Conservation (phyloP, 2,113 vertebrate genomes). For the Poeciliopsis prolifica region DNA sequence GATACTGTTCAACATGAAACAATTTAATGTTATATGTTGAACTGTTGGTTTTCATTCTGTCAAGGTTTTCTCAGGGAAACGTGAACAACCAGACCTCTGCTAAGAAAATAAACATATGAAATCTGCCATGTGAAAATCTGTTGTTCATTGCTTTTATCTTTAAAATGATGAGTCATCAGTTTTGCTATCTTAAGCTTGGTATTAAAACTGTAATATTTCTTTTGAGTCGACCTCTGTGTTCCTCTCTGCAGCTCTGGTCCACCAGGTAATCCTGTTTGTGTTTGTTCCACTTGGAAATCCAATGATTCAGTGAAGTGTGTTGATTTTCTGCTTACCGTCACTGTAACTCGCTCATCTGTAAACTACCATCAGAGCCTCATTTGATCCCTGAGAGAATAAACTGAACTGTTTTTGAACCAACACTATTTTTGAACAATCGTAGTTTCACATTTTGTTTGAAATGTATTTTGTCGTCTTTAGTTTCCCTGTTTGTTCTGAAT, state of each 20-base stretch:
- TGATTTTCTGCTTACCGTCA: constrained; percentile 53
- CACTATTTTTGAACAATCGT: not conserved
- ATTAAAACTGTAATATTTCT: not conserved
- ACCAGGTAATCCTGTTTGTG: constrained; percentile 56
- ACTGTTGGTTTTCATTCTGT: too few relatives aligned
- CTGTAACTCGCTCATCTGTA: constrained; percentile 49
- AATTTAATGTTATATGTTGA: not conserved
- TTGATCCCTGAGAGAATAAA: not conserved
- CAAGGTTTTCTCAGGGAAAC: not conserved
- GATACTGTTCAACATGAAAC: too few relatives aligned
- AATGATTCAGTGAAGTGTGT: constrained; percentile 30
- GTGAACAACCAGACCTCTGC: too few relatives aligned
- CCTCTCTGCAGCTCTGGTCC: constrained; percentile 41
- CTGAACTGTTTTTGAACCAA: not conserved
- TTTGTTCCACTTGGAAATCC: constrained; percentile 55
- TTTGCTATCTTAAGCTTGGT: not conserved
- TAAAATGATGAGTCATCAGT: not conserved
- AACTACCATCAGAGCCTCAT: constrained; percentile 35
- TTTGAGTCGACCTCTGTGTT: constrained; percentile 12
- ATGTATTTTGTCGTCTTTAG: not conserved
- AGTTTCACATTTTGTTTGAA: not conserved
- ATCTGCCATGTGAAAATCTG: too few relatives aligned
- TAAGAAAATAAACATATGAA: too few relatives aligned
- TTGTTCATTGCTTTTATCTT: not conserved
- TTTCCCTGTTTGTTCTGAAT: constrained; percentile 22